These are phyloP conservation scores for Pristiophorus japonicus DNA, from an alignment of 2,113 vertebrate species.

Conservation along the genomic window DNA sequence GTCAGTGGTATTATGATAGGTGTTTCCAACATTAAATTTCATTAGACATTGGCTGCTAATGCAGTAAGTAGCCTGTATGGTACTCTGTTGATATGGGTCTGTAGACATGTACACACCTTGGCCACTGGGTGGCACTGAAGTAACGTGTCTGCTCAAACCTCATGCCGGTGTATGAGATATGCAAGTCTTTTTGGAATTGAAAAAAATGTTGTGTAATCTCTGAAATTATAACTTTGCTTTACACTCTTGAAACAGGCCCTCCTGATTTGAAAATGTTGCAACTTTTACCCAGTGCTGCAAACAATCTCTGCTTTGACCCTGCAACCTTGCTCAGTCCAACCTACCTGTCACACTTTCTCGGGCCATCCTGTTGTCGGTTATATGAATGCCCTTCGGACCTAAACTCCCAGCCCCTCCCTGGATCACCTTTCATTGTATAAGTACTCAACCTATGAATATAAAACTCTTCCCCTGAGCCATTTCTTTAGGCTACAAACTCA, in stretches of 20 bases:
- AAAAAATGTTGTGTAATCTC: neutral
- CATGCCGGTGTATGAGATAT: neutral
- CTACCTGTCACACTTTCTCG: neutral
- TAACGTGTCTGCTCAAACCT: neutral
- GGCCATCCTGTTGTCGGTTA: neutral
- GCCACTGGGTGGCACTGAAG: conserved; percentile 22
- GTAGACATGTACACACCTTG: neutral
- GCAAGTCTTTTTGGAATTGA: neutral
- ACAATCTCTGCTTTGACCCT: neutral
- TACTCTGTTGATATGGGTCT: neutral
- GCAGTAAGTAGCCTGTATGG: neutral
- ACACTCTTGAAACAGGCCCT: neutral
- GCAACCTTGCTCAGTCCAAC: neutral
- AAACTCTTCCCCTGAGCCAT: neutral
- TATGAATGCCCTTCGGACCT: neutral
- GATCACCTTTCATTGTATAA: neutral
- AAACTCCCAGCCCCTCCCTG: neutral
- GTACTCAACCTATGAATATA: neutral
- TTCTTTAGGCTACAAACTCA: neutral
- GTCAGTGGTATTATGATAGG: neutral
- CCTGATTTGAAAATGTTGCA: neutral
- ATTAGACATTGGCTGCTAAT: neutral
- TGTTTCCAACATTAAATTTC: neutral
- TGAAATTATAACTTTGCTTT: neutral
- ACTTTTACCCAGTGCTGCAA: neutral